These are phyloP conservation scores for Sebastes flavidus DNA, from an alignment of 2,797 vertebrate genomes.

Conservation along the genomic window DNA sequence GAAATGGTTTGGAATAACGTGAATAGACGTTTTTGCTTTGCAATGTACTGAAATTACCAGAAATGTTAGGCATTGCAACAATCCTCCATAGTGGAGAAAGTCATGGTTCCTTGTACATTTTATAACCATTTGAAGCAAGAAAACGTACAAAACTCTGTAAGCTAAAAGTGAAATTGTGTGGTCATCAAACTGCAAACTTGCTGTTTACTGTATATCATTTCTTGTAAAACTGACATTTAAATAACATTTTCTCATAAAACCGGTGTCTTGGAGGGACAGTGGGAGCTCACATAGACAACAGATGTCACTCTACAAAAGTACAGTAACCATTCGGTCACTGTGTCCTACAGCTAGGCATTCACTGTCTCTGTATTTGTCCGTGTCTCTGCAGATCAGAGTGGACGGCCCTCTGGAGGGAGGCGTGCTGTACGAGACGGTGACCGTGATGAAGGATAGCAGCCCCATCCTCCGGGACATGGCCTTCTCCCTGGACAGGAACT, in stretches of 20 bases:
- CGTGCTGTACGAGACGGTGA: conserved; percentile 92
- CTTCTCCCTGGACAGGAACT: conserved; percentile 91
- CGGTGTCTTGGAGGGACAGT: background rate
- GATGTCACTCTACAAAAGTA: background rate
- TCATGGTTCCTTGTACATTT: background rate
- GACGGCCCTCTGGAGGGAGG: conserved; percentile 90
- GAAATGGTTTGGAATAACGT: background rate
- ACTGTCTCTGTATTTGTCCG: conserved; percentile 32
- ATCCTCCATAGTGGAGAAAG: background rate
- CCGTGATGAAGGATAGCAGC: conserved; percentile 91
- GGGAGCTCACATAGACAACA: background rate
- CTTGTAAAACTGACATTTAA: background rate
- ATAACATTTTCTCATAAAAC: background rate
- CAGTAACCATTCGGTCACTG: background rate
- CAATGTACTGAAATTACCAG: background rate
- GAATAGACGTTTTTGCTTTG: background rate
- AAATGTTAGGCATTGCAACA: background rate
- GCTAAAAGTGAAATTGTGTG: background rate
- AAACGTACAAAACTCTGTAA: background rate
- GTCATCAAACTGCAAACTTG: background rate
- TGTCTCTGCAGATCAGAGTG: conserved; percentile 88
- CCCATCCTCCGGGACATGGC: conserved; percentile 95
- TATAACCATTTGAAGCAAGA: background rate
- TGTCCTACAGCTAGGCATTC: conserved; percentile 3
- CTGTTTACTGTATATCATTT: background rate